Conservation (phyloP, 1,140 invertebrate genomes). For the Tribolium castaneum region DNA sequence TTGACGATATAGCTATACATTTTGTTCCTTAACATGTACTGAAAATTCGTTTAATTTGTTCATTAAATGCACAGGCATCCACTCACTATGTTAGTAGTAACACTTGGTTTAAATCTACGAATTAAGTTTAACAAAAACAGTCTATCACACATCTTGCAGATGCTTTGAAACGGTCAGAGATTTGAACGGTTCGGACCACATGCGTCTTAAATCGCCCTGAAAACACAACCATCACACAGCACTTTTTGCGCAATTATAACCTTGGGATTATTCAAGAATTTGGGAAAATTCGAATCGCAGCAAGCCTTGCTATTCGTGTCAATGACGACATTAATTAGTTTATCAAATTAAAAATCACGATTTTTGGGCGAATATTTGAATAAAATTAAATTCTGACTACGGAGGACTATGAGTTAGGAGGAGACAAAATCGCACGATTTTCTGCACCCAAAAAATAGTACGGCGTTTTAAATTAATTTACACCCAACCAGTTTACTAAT, state of each 20-base stretch:
- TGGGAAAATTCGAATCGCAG: background rate
- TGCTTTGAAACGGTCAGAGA: conserved; percentile 80
- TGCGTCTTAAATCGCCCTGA: conserved; percentile 93
- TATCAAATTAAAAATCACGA: too few relatives aligned
- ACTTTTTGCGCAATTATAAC: background rate
- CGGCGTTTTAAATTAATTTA: too few relatives aligned
- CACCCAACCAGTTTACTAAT: too few relatives aligned
- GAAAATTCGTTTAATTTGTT: conserved; percentile 36
- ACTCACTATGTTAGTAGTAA: conserved; percentile 26
- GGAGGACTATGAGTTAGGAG: too few relatives aligned
- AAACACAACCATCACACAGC: background rate
- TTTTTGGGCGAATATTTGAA: too few relatives aligned
- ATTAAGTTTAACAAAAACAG: conserved; percentile 25
- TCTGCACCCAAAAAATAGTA: too few relatives aligned
- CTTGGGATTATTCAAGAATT: background rate
- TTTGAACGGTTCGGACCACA: conserved; percentile 98
- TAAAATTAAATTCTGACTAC: too few relatives aligned
- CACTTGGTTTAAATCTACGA: conserved; percentile 21
- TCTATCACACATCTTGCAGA: conserved; percentile 75
- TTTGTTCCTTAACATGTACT: conserved; percentile 28
- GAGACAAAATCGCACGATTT: too few relatives aligned
- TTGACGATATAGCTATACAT: conserved; percentile 34
- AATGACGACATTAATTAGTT: too few relatives aligned
- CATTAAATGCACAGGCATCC: conserved; percentile 32
- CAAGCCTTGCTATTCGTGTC: too few relatives aligned